These are phyloP conservation scores for Eonycteris spelaea DNA, from an alignment of 2,113 vertebrate species.

Conservation along the genomic window DNA sequence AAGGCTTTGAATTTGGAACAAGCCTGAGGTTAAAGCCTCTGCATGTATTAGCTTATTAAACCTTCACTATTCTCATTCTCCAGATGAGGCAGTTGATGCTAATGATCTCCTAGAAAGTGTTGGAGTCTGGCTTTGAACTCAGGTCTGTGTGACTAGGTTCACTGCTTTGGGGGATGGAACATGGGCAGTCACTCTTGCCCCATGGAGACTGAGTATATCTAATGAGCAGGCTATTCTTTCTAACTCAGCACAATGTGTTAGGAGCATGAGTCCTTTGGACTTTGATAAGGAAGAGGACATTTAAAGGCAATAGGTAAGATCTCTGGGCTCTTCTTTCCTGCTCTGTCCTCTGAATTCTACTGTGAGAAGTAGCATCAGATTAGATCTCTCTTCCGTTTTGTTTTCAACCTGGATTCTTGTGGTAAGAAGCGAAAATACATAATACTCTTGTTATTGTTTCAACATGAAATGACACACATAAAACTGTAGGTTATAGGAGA, in stretches of 20 bases:
- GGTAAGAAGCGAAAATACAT: neutral
- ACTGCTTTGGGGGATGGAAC: neutral
- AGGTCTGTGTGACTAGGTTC: neutral
- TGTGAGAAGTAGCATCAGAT: neutral
- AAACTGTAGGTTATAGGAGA: neutral
- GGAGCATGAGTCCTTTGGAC: conserved; percentile 18
- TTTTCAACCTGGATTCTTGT: conserved; percentile 43
- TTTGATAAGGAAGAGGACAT: conserved; percentile 24
- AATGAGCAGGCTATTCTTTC: neutral
- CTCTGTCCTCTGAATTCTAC: neutral
- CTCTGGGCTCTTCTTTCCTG: neutral
- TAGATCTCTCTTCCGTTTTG: conserved; percentile 2
- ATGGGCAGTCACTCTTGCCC: neutral
- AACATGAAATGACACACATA: neutral
- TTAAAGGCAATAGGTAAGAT: conserved; percentile 21
- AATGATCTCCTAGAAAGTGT: neutral
- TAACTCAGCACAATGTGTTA: neutral
- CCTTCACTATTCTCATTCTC: neutral
- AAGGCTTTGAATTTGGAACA: conserved; percentile 10
- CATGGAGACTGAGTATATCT: neutral
- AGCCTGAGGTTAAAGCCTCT: neutral
- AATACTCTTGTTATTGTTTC: neutral
- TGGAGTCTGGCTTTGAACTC: neutral
- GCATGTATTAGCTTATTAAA: neutral
- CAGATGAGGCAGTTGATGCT: neutral